Conservation (phyloP, 2,888 invertebrate species). For the Tachina lurida region DNA sequence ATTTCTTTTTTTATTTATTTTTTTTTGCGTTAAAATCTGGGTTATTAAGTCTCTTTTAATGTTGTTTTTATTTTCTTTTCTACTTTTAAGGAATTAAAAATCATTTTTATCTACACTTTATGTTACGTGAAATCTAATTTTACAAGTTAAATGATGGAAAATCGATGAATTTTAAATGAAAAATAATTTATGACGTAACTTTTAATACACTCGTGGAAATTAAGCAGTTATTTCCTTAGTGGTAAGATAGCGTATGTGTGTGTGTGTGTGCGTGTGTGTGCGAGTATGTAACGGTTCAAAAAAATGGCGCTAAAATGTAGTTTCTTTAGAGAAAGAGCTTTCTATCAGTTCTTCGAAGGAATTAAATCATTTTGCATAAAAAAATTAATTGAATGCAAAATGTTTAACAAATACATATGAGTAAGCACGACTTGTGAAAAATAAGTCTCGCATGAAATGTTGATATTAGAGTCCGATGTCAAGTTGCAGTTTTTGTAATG, state of each 20-base stretch:
- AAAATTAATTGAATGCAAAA: background rate
- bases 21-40: constrained; percentile 65
- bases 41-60: constrained; percentile 61
- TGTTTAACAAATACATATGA: background rate
- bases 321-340: background rate
- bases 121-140: constrained; percentile 46
- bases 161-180: constrained; percentile 40
- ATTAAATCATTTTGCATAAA: background rate
- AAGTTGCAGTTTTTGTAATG: too few species aligned
- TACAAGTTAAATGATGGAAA: constrained; percentile 31
- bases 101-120: constrained; percentile 1
- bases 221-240: constrained; percentile 50
- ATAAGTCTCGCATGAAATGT: too few species aligned
- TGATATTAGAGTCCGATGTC: too few species aligned
- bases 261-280: background rate
- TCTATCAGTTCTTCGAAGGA: background rate
- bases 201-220: constrained; percentile 26
- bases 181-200: constrained; percentile 45
- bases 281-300: background rate
- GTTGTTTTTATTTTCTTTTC: constrained; percentile 45
- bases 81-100: constrained; percentile 58
- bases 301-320: background rate
- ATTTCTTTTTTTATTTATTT: constrained; percentile 58
- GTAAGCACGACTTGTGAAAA: too few species aligned
- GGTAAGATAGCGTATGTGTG: background rate